phyloP scores from a whole-genome alignment of 2,797 vertebrate species.

The Selene dorsalis region DNA sequence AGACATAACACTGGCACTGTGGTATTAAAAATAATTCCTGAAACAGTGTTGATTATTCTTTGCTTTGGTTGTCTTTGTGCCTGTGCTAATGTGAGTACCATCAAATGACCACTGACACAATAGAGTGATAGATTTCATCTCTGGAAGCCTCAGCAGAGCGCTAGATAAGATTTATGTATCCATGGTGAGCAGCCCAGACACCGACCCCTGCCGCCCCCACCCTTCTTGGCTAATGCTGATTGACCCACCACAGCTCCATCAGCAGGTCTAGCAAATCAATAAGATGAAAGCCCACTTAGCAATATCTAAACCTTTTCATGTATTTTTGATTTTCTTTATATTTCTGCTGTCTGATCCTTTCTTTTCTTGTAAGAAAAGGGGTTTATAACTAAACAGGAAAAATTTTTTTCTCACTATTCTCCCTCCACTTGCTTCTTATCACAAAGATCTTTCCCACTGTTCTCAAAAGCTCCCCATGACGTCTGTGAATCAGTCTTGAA shows the following conservation, averaged over 20 bases:
- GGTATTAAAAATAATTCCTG: conserved; percentile 17
- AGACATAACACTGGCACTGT: neutral
- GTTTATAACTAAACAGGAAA: neutral
- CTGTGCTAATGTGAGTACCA: neutral
- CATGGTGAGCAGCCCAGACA: conserved; percentile 64
- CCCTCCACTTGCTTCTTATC: conserved; percentile 5
- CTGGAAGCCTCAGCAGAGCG: conserved; percentile 40
- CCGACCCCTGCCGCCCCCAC: conserved; percentile 9
- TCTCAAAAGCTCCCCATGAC: conserved; percentile 16
- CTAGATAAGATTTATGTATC: conserved; percentile 68
- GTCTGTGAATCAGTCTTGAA: neutral
- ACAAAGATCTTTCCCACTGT: conserved; percentile 5
- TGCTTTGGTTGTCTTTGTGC: conserved; percentile 4
- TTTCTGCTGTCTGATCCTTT: conserved; percentile 10
- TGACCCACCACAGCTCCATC: conserved; percentile 45
- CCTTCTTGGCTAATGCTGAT: conserved; percentile 16
- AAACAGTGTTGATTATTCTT: conserved; percentile 31
- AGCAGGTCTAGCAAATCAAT: conserved; percentile 68
- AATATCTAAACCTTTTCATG: conserved; percentile 56
- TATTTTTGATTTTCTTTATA: conserved; percentile 27
- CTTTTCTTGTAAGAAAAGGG: neutral
- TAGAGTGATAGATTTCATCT: conserved; percentile 56
- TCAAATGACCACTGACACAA: conserved; percentile 42
- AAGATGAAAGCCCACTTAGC: conserved; percentile 66
- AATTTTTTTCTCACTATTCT: neutral